Evolutionary conservation across 2,888 invertebrate genomes (phyloP), one percentile per base, ranked within the genome.

Genomic region (Cheilosia soror): DNA sequence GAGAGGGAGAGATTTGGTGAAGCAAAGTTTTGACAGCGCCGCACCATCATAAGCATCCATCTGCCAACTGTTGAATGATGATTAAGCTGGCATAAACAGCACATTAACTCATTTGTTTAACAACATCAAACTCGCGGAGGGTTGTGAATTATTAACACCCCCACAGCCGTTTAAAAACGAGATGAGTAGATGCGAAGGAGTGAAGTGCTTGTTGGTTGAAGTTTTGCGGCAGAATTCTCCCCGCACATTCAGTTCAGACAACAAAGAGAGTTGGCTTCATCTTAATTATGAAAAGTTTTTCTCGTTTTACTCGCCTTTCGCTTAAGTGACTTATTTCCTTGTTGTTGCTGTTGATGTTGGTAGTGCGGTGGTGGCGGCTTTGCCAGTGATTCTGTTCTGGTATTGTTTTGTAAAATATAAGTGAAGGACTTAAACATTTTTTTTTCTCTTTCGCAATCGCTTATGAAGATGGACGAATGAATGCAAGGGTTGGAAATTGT

Each of bases 341-440:
- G 58, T 51, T 71, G 69, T 68, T 60, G 63, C n/a, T 40, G 60
- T 29, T 57, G 44, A 15, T 49, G 49, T 13, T 6, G 5, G 44
- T 47, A 58, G 7, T 51, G n/a, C n/a, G 31, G 27, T 31, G 65
- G 44, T 44, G 68, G 33, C 13, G 20, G 7, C 20, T 25, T 20
- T 31, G 40, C 9, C 9, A n/a, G 44, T 25, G 27, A 31, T 15
- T 44, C 20, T 42, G 72, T 68, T 68, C 37, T 68, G 66, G 81
- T 44, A 76, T 77, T 82, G 69, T 69, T 88, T 83, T 87, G 80
- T 85, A 83, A 87, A 86, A 87, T 87, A 79, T 66, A 76, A 55
- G 76, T 69, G 69, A 58, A 58, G 31, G 72, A 69, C 79, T 78
- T 79, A 62, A 73, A 73, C 62, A 47, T 69, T 29, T 33, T 71